A percentile compares a stretch with the other conserved stretches of the same genome.
Conservation (phyloP, 2,113 vertebrate genomes). For the Hemicordylus capensis region DNA sequence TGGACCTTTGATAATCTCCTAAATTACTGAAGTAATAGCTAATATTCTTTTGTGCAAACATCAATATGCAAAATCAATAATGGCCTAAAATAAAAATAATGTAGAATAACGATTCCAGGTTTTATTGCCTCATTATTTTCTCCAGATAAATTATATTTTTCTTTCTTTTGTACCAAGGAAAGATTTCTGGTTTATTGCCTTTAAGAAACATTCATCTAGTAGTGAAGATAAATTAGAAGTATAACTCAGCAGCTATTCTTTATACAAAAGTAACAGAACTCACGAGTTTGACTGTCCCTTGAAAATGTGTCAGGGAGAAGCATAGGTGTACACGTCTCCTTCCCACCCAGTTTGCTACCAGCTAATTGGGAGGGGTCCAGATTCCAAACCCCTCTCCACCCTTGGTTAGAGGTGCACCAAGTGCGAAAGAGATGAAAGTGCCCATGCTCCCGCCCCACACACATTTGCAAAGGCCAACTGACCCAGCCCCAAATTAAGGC, state of each 20-base stretch:
- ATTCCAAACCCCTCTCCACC: too few species aligned
- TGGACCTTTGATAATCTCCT: background rate
- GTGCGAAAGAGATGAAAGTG: too few species aligned
- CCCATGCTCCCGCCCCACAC: too few species aligned
- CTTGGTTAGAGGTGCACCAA: too few species aligned
- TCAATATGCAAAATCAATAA: background rate
- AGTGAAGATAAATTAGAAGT: background rate
- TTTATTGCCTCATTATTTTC: background rate
- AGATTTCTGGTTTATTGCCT: rapidly evolving
- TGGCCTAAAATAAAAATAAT: conserved; percentile 25
- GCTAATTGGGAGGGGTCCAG: too few species aligned
- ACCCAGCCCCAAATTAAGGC: too few species aligned
- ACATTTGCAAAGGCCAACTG: too few species aligned
- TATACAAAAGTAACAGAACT: background rate
- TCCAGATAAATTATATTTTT: background rate
- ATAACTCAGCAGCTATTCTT: background rate
- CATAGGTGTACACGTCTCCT: too few species aligned
- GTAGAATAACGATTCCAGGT: background rate
- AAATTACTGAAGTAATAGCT: background rate
- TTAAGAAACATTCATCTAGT: background rate
- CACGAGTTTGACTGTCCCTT: too few species aligned
- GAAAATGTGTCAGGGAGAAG: too few species aligned
- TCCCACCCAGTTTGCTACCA: too few species aligned
- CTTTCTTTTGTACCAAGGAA: background rate
- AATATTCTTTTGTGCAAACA: background rate